Percentiles rank a stretch among this genome's conserved stretches.
Conservation (phyloP, 2,113 vertebrate species). For the Vanacampus margaritifer region DNA sequence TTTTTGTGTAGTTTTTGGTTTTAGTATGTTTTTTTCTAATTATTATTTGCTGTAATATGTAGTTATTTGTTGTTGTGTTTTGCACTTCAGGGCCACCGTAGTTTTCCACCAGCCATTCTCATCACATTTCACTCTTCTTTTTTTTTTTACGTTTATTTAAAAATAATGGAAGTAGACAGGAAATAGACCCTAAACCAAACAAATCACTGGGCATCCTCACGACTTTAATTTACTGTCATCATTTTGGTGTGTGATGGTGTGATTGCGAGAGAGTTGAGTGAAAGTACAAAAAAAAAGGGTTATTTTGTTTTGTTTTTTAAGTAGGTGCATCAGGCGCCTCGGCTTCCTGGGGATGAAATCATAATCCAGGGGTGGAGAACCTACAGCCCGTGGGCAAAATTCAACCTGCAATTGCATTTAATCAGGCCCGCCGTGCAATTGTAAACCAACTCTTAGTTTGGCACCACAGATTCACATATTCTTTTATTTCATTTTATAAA, state of each 20-base stretch:
- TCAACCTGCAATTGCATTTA: neutral
- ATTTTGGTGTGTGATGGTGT: constrained; percentile 35
- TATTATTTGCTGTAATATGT: too few relatives aligned
- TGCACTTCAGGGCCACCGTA: too few relatives aligned
- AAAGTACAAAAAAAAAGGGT: constrained; percentile 7
- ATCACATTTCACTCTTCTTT: neutral
- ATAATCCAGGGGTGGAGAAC: constrained; percentile 5
- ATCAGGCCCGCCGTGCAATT: too few relatives aligned
- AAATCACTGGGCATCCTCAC: constrained; percentile 13
- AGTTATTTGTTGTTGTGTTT: too few relatives aligned
- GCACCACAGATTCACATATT: too few relatives aligned
- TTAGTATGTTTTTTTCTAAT: too few relatives aligned
- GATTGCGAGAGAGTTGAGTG: constrained; percentile 25
- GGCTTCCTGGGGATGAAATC: constrained; percentile 23
- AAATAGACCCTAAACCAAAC: neutral
- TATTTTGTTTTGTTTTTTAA: neutral
- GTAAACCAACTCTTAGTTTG: too few relatives aligned
- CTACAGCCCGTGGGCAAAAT: neutral
- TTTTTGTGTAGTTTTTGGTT: too few relatives aligned
- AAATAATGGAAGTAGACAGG: neutral
- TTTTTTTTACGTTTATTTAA: neutral
- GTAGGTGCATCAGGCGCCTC: constrained; percentile 12
- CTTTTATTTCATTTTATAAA: neutral
- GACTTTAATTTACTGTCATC: constrained; percentile 10
- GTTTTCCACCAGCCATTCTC: neutral